Conservation (phyloP, 1,140 invertebrate species). For the Acromyrmex heyeri region DNA sequence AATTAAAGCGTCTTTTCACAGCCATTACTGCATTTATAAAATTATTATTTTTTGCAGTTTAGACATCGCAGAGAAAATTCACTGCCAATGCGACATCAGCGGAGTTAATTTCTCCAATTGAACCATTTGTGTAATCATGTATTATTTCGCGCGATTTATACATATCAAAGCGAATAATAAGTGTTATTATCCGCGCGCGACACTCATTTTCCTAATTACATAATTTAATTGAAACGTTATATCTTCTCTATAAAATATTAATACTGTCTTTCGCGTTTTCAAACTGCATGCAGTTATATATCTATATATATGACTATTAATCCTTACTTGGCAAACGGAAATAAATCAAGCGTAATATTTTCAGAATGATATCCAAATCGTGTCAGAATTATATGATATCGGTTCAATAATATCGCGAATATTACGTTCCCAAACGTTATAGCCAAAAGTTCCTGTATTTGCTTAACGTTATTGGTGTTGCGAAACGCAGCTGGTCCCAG, state of each 20-base stretch:
- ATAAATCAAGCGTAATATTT: constrained; percentile 13
- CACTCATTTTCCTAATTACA: constrained; percentile 31
- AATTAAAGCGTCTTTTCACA: neutral
- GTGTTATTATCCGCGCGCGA: constrained; percentile 4
- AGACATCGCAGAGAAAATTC: constrained; percentile 17
- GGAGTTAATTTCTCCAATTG: constrained; percentile 22
- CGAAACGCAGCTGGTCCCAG: constrained; percentile 54
- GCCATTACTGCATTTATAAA: neutral
- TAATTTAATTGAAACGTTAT: constrained; percentile 28
- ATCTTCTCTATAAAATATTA: constrained; percentile 9
- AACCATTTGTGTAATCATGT: neutral
- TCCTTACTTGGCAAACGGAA: neutral
- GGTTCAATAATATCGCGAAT: constrained; percentile 30
- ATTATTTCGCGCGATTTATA: constrained; percentile 27
- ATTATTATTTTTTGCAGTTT: constrained; percentile 30
- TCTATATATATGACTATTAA: neutral
- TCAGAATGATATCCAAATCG: neutral
- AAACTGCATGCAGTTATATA: neutral
- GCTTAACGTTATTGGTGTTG: constrained; percentile 67
- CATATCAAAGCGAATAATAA: constrained; percentile 36
- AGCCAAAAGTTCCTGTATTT: constrained; percentile 56
- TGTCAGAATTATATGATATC: constrained; percentile 11
- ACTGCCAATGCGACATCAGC: neutral
- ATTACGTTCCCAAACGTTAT: neutral
- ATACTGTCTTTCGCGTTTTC: neutral